Conservation (phyloP, 2,888 invertebrate species). For the Dolichopus griseipennis region DNA sequence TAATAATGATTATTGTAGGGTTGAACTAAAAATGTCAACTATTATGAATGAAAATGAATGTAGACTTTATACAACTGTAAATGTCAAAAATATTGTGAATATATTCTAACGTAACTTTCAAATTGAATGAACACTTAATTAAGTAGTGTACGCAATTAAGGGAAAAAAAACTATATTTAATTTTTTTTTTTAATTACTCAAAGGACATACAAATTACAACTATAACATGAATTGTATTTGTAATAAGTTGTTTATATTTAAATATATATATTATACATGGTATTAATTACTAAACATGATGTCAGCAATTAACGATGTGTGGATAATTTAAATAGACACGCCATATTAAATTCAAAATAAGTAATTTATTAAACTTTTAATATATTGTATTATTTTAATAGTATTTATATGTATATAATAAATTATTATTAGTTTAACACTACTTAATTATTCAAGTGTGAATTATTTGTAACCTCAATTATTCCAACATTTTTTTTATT, state of each 20-base stretch:
- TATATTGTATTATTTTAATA: neutral
- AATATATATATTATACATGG: neutral
- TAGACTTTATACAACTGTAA: neutral
- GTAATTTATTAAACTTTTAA: no score
- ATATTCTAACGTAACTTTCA: no score
- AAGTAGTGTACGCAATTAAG: no score
- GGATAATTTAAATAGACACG: neutral
- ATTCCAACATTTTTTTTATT: no score
- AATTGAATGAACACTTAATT: no score
- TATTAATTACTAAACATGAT: neutral
- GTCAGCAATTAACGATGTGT: conserved; percentile 6
- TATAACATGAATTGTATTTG: neutral
- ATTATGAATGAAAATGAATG: neutral
- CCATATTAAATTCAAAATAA: neutral
- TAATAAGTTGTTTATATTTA: neutral
- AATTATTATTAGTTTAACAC: neutral
- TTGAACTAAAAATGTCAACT: neutral
- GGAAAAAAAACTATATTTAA: neutral
- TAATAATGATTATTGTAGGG: neutral
- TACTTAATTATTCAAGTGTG: conserved; percentile 1
- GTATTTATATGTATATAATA: neutral
- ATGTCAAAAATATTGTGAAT: no score
- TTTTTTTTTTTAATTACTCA: neutral
- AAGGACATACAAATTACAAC: neutral
- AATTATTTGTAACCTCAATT: neutral